Conservation (phyloP, 1,140 invertebrate species). For the Bombus confusus region DNA sequence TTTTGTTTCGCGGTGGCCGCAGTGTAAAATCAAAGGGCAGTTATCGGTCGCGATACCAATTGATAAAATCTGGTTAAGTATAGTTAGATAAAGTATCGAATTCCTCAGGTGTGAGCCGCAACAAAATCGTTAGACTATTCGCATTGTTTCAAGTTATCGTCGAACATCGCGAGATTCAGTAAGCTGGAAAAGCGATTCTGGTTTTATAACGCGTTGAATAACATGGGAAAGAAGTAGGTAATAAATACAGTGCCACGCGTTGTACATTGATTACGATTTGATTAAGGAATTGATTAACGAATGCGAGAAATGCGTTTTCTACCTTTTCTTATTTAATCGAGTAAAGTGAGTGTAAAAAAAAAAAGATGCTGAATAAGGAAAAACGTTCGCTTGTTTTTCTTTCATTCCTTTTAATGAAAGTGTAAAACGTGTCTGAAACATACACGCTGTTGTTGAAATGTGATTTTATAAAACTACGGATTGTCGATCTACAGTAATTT, state of each 20-base stretch:
- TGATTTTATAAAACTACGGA: not conserved
- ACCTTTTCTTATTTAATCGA: not conserved
- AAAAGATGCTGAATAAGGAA: not conserved
- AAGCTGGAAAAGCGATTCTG: not conserved
- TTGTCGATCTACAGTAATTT: not conserved
- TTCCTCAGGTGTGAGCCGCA: not conserved
- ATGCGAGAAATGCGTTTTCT: too few relatives aligned
- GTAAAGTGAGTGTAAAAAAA: not conserved
- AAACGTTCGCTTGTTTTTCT: not conserved
- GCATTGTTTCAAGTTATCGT: not conserved
- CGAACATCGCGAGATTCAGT: not conserved
- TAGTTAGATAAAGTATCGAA: not conserved
- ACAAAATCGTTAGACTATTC: not conserved
- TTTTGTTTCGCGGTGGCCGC: not conserved
- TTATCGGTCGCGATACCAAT: not conserved
- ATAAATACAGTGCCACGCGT: not conserved
- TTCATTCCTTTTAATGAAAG: not conserved
- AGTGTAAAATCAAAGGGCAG: not conserved
- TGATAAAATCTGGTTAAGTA: conserved; percentile 7
- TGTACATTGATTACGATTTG: too few relatives aligned
- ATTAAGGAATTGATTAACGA: not conserved
- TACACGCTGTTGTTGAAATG: not conserved
- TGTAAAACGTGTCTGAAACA: not conserved
- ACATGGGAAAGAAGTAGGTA: not conserved
- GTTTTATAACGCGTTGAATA: not conserved